A percentile compares a stretch with the other conserved stretches of the same genome.
Conservation (phyloP, 2,113 vertebrate genomes). For the Nothocercus nigrocapillus region DNA sequence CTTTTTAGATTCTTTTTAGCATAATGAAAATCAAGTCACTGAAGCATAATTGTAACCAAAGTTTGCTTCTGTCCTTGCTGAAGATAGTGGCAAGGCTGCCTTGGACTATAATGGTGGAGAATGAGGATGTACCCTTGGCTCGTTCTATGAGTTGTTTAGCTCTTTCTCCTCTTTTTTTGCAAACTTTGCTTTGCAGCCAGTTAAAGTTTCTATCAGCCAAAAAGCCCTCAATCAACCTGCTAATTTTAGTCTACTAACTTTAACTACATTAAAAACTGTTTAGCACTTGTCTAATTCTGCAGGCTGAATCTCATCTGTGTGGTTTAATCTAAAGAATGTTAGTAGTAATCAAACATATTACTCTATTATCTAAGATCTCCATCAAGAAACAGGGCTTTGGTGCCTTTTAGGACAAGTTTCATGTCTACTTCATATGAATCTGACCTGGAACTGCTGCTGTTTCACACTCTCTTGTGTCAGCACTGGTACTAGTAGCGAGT, state of each 20-base stretch:
- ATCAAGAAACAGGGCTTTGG: background rate
- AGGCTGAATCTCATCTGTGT: background rate
- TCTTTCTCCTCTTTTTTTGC: background rate
- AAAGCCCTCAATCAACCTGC: background rate
- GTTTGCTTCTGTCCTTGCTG: background rate
- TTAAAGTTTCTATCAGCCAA: background rate
- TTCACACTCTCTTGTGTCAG: background rate
- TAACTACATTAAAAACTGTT: background rate
- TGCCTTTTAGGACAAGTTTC: background rate
- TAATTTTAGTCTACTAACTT: background rate
- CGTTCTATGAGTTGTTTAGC: background rate
- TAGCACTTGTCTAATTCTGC: background rate
- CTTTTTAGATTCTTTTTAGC: background rate
- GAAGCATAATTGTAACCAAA: background rate
- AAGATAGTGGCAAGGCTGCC: background rate
- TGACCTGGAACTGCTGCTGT: background rate
- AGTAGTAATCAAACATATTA: background rate
- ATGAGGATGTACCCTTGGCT: background rate
- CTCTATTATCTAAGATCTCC: fast-evolving
- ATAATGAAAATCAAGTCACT: background rate
- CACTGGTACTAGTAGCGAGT: background rate
- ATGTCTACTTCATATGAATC: background rate
- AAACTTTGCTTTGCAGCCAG: background rate
- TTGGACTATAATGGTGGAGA: background rate
- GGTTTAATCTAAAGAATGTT: background rate